Evolutionary conservation across 2,888 invertebrate genomes (phyloP), one percentile per base, ranked within the genome.

Genomic region (Bedellia somnulentella): DNA sequence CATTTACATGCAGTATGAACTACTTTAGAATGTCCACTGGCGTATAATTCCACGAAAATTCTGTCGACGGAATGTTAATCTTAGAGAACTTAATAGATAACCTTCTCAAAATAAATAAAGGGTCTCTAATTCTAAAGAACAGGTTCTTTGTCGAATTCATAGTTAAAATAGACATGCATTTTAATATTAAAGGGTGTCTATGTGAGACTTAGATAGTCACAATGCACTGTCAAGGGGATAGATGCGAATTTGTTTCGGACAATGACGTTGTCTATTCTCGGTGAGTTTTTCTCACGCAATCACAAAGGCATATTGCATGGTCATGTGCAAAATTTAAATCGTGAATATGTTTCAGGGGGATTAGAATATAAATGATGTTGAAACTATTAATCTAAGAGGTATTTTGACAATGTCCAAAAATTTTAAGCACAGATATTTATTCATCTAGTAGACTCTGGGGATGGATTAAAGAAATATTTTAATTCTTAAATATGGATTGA

Each of bases 281-380:
- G 9, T 8, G 10, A 13, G 2, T 41, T 45, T 56, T 64, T 68
- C 68, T 63, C 68, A 68, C 68, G 67, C 49, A 44, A 45, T 42
- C 13, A 28, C 11, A 24, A 32, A 27, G 17, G 27, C 12, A n/a
- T n/a, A n/a, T 29, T 21, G 17, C 24, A 17, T 16, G 28, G 31
- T 26, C 29, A 30, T 34, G 25, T 26, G 34, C 35, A 33, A 31
- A 32, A 34, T 29, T 35, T 27, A 18, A 15, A 27, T 32, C 28
- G 32, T 25, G 22, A 21, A 25, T 15, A 33, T 29, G 25, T 27
- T 30, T 30, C 32, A 29, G 32, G 8, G 27, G 14, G 12, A 27
- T 15, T 13, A n/a, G n/a, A n/a, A n/a, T n/a, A n/a, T n/a, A n/a
- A n/a, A n/a, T n/a, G n/a, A n/a, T n/a, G n/a, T n/a, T n/a, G n/a